Conservation (phyloP, 2,888 invertebrate species). For the Parochlus steinenii region DNA sequence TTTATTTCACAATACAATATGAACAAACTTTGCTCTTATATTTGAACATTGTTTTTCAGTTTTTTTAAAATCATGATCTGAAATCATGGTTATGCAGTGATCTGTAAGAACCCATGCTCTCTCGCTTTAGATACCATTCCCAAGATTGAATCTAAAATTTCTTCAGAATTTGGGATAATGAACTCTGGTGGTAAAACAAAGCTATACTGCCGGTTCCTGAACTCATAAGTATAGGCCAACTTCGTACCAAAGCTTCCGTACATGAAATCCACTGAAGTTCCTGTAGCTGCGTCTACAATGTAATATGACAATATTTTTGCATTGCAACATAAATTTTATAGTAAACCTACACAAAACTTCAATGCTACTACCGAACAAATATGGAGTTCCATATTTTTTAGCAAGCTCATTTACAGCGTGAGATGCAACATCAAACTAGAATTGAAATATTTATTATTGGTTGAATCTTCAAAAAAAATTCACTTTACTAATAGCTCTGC, state of each 20-base stretch:
- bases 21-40: too few relatives aligned
- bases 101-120: slow-evolving; percentile 33
- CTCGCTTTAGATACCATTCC: slow-evolving; percentile 34
- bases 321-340: background rate
- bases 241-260: slow-evolving; percentile 45
- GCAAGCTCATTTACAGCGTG: slow-evolving; percentile 34
- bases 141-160: slow-evolving; percentile 36
- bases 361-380: slow-evolving; percentile 35
- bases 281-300: slow-evolving; percentile 41
- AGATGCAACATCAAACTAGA: slow-evolving; percentile 32
- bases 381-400: slow-evolving; percentile 36
- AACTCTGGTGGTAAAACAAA: slow-evolving; percentile 47
- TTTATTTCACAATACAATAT: too few relatives aligned
- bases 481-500: slow-evolving; percentile 15
- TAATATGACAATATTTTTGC: slow-evolving; percentile 3
- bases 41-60: too few relatives aligned
- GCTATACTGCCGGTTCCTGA: slow-evolving; percentile 49
- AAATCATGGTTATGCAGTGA: too few relatives aligned
- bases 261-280: slow-evolving; percentile 49
- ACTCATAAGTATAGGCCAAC: slow-evolving; percentile 48
- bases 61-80: too few relatives aligned
- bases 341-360: slow-evolving; percentile 35
- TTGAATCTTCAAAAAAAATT: slow-evolving; percentile 25
- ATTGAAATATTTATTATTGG: slow-evolving; percentile 18
- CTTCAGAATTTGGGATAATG: slow-evolving; percentile 43